Evolutionary conservation across 2,797 vertebrate species (phyloP).

Genomic region (Chaetodon trifasciatus): DNA sequence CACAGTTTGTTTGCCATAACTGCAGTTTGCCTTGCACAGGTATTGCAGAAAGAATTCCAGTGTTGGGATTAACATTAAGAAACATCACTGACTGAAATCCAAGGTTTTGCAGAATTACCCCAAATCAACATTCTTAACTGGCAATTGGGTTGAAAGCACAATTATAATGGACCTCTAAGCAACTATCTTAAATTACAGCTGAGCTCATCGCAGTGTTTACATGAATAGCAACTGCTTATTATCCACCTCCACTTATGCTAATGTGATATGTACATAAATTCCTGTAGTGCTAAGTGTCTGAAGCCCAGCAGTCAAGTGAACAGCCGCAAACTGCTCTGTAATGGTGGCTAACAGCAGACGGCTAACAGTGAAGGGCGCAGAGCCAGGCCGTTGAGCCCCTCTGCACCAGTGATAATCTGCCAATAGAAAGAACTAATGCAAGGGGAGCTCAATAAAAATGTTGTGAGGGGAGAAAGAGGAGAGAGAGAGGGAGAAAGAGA

Average conservation of each 20-base stretch:
- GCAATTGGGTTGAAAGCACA: slow-evolving; percentile 7
- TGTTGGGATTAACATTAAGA: background rate
- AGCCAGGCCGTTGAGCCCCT: slow-evolving; percentile 76
- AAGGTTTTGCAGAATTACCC: slow-evolving; percentile 10
- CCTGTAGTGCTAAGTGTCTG: slow-evolving; percentile 57
- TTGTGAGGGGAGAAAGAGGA: slow-evolving; percentile 70
- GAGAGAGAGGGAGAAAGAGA: slow-evolving; percentile 43
- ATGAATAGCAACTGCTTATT: slow-evolving; percentile 57
- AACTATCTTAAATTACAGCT: slow-evolving; percentile 49
- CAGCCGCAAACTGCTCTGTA: slow-evolving; percentile 64
- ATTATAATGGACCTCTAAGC: slow-evolving; percentile 35
- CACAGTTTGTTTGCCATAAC: slow-evolving; percentile 3
- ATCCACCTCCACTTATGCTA: slow-evolving; percentile 64
- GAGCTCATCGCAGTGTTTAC: slow-evolving; percentile 57
- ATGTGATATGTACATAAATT: slow-evolving; percentile 63
- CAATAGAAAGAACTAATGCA: slow-evolving; percentile 85
- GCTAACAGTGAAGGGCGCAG: slow-evolving; percentile 73
- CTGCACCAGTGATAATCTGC: slow-evolving; percentile 84
- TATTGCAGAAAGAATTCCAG: background rate
- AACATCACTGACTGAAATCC: slow-evolving; percentile 12
- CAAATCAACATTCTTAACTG: slow-evolving; percentile 29
- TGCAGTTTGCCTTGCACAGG: background rate
- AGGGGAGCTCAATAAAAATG: slow-evolving; percentile 81
- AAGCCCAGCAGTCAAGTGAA: slow-evolving; percentile 56
- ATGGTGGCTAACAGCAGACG: slow-evolving; percentile 75